Base-by-base conservation (phyloP, 2,888 invertebrate species). In the Phengaris alcon region DNA sequence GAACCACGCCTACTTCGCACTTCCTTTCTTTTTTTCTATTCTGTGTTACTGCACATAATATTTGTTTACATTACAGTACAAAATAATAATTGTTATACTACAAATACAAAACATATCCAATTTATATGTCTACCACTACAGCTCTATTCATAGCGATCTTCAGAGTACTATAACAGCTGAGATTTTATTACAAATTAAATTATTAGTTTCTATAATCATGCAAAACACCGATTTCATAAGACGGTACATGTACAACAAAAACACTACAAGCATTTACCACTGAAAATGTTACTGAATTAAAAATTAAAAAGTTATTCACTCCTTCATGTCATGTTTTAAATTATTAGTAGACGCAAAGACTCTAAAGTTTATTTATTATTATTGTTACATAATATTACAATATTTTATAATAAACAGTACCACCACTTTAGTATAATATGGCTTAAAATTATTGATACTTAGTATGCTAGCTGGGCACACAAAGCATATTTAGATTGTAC, bases 401-500 rank as follows among this genome's bases (percentile, higher is more conserved):
- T 22, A 59, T 59, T 59, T 59, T 6, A 10, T 10, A 22, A 3
- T 10, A 5, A 7, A 59, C 8, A 59, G 59, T 5, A 48, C 15
- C 69, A n/a, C n/a, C 69, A 69, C 69, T 48, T n/a, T 15, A 69
- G 2, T 6, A 68, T 46, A 46, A 69, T 15, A 15, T 4, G 12
- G 10, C 9, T 52, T 52, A 52, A 0, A 44, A 10, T 35, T 22
- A 6, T 8, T 51, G 51, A 22, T 10, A 10, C 22, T 8, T 51
- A 69, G 10, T 10, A 10, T 15, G 5, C 10, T 48, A 70, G 15
- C 15, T 48, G 48, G 15, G 10, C 51, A 70, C 48, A 70, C 8
- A 51, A 22, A 70, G 70, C 70, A 22, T 9, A 52, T 22, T 70
- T 52, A 70, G 54, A 72, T 35, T 12, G 54, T 22, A 72, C 72